Conservation (phyloP, 2,888 invertebrate species). For the Athalia circularis region DNA sequence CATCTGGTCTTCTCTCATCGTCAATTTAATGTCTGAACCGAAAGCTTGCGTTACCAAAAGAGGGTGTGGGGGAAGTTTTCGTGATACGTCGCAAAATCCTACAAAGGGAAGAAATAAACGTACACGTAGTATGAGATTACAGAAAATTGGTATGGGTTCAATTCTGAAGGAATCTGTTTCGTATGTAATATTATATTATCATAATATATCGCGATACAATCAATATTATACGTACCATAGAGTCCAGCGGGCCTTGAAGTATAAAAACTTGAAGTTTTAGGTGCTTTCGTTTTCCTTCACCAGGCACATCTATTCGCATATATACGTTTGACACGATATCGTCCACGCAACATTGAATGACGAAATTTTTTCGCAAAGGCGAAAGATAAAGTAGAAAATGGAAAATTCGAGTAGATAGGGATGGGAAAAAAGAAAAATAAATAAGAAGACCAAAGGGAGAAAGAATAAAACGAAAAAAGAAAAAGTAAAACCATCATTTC, state of each 20-base stretch:
- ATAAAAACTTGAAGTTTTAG: too few species aligned
- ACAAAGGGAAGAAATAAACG: neutral
- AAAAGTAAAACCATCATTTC: constrained; percentile 63
- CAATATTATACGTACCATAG: too few species aligned
- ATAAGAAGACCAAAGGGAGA: constrained; percentile 4
- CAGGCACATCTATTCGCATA: too few species aligned
- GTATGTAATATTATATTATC: neutral
- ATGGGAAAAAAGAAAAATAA: constrained; percentile 36
- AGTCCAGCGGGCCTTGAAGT: too few species aligned
- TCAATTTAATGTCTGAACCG: constrained; percentile 17
- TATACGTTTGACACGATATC: too few species aligned
- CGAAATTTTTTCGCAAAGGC: constrained; percentile 12
- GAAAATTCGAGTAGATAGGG: neutral
- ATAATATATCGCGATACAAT: too few species aligned
- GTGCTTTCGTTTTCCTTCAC: too few species aligned
- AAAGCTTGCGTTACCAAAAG: neutral
- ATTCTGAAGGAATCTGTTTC: constrained; percentile 1
- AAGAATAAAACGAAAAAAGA: constrained; percentile 49
- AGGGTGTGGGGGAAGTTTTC: neutral
- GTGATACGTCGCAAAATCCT: constrained; percentile 1
- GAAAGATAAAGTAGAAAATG: constrained; percentile 35
- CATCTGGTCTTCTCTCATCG: constrained; percentile 10
- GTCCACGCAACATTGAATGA: too few species aligned
- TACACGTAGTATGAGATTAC: too few species aligned
- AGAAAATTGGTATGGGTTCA: neutral